Evolutionary conservation across 2,797 vertebrate species (phyloP).

Genomic region (Echiichthys vipera): DNA sequence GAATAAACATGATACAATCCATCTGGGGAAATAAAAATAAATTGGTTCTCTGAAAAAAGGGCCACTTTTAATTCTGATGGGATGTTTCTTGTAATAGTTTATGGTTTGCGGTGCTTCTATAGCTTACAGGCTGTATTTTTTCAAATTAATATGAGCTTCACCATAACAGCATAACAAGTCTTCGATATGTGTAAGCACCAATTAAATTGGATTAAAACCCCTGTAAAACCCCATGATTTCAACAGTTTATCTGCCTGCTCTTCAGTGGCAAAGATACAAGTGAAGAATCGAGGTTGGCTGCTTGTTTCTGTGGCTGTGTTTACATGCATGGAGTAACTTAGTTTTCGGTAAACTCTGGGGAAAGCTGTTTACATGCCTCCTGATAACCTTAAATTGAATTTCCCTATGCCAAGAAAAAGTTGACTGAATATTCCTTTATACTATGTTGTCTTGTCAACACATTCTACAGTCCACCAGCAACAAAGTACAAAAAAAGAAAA

Average conservation of each 20-base stretch:
- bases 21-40: slow-evolving; percentile 1
- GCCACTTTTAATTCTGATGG: background rate
- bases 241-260: slow-evolving; percentile 13
- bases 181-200: background rate
- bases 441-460: background rate
- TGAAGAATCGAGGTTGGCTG: background rate
- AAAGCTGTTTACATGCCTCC: background rate
- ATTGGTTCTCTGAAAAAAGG: background rate
- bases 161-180: background rate
- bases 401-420: background rate
- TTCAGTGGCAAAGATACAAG: background rate
- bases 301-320: background rate
- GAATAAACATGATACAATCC: slow-evolving; percentile 3
- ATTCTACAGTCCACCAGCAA: background rate
- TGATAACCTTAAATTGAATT: background rate
- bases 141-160: slow-evolving; percentile 3
- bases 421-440: background rate
- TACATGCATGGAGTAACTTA: background rate
- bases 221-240: too few species aligned
- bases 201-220: background rate
- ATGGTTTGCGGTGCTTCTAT: background rate
- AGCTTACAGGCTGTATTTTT: background rate
- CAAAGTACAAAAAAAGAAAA: background rate
- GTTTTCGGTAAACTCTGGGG: background rate
- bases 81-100: background rate